Conservation (phyloP, 1,140 invertebrate species). For the Apis dorsata region DNA sequence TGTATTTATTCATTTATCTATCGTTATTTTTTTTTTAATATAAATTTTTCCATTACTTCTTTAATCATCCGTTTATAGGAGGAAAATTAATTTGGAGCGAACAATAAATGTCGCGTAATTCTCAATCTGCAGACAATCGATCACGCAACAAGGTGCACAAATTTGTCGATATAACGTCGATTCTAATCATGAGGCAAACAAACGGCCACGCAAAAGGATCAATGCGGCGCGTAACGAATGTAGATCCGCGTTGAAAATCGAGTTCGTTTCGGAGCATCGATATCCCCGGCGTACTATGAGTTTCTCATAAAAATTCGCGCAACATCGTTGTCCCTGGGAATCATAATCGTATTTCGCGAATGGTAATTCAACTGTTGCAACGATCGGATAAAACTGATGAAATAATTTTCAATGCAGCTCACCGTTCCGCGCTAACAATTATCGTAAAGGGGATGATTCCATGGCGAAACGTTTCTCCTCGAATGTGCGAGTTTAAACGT, state of each 20-base stretch:
- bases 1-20: neutral
- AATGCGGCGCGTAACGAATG: slow-evolving; percentile 1
- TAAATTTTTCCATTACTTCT: neutral
- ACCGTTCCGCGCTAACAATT: slow-evolving; percentile 7
- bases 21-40: neutral
- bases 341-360: slow-evolving; percentile 42
- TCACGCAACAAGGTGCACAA: neutral
- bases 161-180: neutral
- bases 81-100: neutral
- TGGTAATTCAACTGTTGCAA: slow-evolving; percentile 28
- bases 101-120: neutral
- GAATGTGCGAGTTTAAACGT: neutral
- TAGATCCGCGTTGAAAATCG: slow-evolving; percentile 18
- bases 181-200: slow-evolving; percentile 1
- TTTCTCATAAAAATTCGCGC: slow-evolving; percentile 39
- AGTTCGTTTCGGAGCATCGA: neutral
- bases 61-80: neutral
- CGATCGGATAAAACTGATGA: slow-evolving; percentile 33
- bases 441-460: slow-evolving; percentile 5
- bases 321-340: slow-evolving; percentile 15
- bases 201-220: neutral
- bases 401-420: slow-evolving; percentile 31
- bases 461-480: neutral
- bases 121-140: neutral
- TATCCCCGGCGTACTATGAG: neutral